Conservation (phyloP, 2,888 invertebrate species). For the Oegoconia quadripuncta region DNA sequence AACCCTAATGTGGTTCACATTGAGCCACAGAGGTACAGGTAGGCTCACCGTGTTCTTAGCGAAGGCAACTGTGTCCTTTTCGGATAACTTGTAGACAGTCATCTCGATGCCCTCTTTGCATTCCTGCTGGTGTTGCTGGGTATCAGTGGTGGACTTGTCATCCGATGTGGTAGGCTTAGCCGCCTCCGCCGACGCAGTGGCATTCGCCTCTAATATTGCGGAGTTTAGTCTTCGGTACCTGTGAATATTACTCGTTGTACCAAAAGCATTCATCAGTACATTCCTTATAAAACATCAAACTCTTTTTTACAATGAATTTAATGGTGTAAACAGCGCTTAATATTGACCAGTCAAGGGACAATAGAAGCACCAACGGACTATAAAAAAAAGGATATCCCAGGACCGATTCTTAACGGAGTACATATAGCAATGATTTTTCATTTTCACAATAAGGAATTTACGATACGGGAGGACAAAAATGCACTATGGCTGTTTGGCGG, state of each 20-base stretch:
- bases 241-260: conserved; percentile 1
- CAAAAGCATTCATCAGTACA: background rate
- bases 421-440: no score
- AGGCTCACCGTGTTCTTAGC: conserved; percentile 35
- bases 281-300: background rate
- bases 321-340: no score
- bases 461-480: no score
- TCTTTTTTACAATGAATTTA: no score
- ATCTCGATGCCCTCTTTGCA: conserved; percentile 52
- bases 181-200: conserved; percentile 41
- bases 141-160: conserved; percentile 42
- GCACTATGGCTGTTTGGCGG: no score
- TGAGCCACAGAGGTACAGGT: no score
- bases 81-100: conserved; percentile 52
- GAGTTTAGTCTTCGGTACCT: conserved; percentile 76
- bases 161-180: conserved; percentile 42
- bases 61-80: conserved; percentile 62
- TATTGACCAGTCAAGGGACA: no score
- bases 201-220: conserved; percentile 60
- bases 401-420: no score
- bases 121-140: no score
- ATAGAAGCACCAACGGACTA: no score
- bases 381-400: no score
- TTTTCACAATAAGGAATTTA: no score
- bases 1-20: background rate